Base-by-base conservation (phyloP, 2,113 vertebrate genomes). In the Alaudala cheleensis region DNA sequence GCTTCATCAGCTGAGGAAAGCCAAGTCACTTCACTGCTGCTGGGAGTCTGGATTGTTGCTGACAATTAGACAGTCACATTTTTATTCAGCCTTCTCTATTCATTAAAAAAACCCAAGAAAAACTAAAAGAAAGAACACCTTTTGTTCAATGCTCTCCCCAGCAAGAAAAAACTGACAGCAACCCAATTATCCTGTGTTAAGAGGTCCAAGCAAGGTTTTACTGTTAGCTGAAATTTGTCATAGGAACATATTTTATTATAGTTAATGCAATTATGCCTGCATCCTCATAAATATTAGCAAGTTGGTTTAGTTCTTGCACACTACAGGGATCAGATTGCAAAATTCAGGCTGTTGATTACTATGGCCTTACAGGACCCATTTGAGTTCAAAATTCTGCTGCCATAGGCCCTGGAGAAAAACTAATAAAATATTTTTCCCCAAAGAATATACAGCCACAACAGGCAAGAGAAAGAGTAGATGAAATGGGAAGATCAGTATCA, bases 391-490 rank as follows among this genome's bases (percentile, higher is more conserved):
- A 70, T 77, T 72, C 81, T 92, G 34, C 20, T 86, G 54, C 0
- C 0, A 0, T 10, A 85, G 39, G 33, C 17, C 47, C 24, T 24
- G 21, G 9, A 87, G 31, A 76, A 93, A 94, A 91, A 23, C 11
- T 11, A 64, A 28, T 34, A 57, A 72, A 67, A 47, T 28, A 22
- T 49, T 81, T 91, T 89, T 29, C 23, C 25, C 39, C 22, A 44
- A 62, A 74, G 57, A 61, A 10, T 31, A 74, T 6, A 40, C 1
- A 53, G 9, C 33, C 61, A 57, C 18, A 74, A 60, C 0, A 0
- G n/a, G 16, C 14, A 89, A 84, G 22, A 67, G 20, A 81, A 92
- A 71, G 57, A 67, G 21, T 0, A 74, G 25, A 51, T 65, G 44
- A 89, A 88, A 91, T 91, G 18, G 39, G 14, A 86, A 71, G 28